These are phyloP conservation scores for Argyra leucocephala DNA, from an alignment of 2,888 invertebrate genomes.

Conservation along the genomic window DNA sequence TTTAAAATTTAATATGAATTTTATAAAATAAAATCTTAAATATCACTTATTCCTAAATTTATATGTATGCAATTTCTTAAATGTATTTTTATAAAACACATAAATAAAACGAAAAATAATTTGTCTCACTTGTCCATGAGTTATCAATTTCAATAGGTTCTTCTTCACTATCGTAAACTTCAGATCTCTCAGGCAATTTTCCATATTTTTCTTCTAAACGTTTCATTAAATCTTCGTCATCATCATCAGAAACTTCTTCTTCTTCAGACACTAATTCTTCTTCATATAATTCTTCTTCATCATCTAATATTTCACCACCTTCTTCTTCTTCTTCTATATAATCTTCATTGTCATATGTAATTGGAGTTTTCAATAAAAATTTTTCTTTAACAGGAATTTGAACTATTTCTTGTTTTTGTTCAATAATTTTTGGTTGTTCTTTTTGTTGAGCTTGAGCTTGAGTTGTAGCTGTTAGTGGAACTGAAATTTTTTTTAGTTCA, in stretches of 20 bases:
- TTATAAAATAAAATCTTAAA: no score
- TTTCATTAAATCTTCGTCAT: conserved; percentile 59
- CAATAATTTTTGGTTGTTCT: neutral
- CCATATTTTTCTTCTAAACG: conserved; percentile 67
- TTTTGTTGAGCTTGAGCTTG: neutral
- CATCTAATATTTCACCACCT: conserved; percentile 33
- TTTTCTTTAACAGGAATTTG: neutral
- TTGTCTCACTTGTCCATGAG: conserved; percentile 43
- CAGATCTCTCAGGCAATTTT: conserved; percentile 50
- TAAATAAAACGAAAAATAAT: conserved; percentile 5
- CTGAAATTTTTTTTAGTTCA: neutral
- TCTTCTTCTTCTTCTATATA: conserved; percentile 14
- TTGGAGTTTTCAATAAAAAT: conserved; percentile 33
- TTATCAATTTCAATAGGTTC: conserved; percentile 37
- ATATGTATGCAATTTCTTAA: no score
- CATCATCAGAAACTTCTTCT: conserved; percentile 53
- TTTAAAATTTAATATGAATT: no score
- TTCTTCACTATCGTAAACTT: conserved; percentile 46
- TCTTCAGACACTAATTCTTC: conserved; percentile 41
- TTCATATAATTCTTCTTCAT: conserved; percentile 39
- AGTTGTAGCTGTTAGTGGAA: neutral
- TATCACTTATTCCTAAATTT: no score
- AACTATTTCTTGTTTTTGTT: neutral
- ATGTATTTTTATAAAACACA: no score
- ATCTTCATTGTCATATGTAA: conserved; percentile 23